Evolutionary conservation across 2,888 invertebrate species (phyloP).

Genomic region (Portevinia maculata): DNA sequence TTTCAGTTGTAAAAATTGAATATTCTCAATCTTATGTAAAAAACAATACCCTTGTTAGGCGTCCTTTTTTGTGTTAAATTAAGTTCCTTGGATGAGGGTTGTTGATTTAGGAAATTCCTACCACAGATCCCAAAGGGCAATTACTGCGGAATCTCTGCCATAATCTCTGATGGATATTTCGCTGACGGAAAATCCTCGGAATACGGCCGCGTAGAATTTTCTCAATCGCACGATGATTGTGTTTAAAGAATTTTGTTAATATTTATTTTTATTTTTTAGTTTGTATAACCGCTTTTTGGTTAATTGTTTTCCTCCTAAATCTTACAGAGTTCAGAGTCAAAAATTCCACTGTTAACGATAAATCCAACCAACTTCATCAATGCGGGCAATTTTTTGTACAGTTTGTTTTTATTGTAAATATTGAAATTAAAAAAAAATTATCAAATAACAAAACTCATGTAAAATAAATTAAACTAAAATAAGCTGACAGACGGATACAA

Average conservation of each 20-base stretch:
- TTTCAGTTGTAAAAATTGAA: no score
- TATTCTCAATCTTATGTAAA: no score
- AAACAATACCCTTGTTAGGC: constrained; percentile 15
- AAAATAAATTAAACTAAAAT: constrained; percentile 40
- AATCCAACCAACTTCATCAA: constrained; percentile 40
- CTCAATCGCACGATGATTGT: constrained; percentile 16
- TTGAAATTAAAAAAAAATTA: constrained; percentile 19
- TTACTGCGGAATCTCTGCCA: background rate
- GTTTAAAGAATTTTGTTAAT: background rate
- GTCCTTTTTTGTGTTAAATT: constrained; percentile 29
- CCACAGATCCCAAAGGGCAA: constrained; percentile 32
- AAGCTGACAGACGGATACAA: constrained; percentile 48
- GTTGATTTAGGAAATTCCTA: constrained; percentile 15
- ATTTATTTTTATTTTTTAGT: constrained; percentile 3
- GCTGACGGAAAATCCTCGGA: constrained; percentile 28
- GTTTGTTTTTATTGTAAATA: constrained; percentile 57
- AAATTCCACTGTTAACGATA: background rate
- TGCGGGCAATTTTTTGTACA: background rate
- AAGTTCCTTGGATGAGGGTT: constrained; percentile 31
- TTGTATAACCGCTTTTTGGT: constrained; percentile 17
- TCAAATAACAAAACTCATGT: constrained; percentile 21
- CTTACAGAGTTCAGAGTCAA: background rate
- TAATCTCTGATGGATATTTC: background rate
- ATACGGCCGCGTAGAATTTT: constrained; percentile 24
- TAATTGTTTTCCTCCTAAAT: background rate